phyloP scores from a whole-genome alignment of 2,888 invertebrate species.

The Heliconius ethilla region DNA sequence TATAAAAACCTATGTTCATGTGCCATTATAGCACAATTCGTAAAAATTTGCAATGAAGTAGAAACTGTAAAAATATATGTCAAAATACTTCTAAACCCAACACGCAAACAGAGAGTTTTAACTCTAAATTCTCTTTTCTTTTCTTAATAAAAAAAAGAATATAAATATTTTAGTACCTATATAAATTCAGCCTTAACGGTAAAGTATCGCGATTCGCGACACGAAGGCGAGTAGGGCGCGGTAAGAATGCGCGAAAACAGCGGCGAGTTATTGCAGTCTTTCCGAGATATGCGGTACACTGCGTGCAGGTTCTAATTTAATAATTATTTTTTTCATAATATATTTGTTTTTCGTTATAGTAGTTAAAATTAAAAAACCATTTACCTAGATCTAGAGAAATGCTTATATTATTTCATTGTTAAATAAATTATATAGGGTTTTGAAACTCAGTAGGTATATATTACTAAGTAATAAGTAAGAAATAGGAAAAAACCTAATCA shows the following conservation, averaged over 20 bases:
- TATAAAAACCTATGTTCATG: too few species aligned
- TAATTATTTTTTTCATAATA: too few species aligned
- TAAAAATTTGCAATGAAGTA: background rate
- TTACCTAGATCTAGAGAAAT: too few species aligned
- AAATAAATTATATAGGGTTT: too few species aligned
- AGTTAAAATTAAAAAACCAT: too few species aligned
- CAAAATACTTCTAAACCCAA: background rate
- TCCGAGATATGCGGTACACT: conserved; percentile 64
- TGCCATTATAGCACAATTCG: background rate
- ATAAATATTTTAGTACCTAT: background rate
- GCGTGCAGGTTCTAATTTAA: conserved; percentile 31
- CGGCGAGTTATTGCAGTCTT: conserved; percentile 71
- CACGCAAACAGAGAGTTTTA: background rate
- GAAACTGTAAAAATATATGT: background rate
- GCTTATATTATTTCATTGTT: too few species aligned
- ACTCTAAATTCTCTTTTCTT: background rate
- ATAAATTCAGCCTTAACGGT: conserved; percentile 22
- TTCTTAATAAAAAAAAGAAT: background rate
- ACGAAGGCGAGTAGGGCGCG: conserved; percentile 37
- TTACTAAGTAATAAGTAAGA: too few species aligned
- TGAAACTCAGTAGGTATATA: too few species aligned
- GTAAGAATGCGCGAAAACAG: conserved; percentile 79
- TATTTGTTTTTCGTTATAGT: background rate
- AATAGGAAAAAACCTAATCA: too few species aligned
- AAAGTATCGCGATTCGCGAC: conserved; percentile 33